Conservation (phyloP, 2,888 invertebrate genomes). For the Onchidella celtica region DNA sequence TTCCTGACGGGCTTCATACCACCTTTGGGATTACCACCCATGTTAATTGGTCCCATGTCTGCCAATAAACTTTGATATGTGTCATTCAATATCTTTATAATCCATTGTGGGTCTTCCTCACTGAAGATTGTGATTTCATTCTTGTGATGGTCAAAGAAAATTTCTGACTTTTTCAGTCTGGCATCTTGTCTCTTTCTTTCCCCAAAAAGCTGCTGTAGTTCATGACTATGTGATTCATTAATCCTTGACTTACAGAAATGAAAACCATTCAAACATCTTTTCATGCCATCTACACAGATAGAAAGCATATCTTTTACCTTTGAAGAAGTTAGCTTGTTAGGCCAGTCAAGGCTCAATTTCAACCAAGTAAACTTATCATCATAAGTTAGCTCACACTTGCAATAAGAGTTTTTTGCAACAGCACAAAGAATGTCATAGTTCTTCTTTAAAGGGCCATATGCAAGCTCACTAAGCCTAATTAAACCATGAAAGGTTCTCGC, state of each 20-base stretch:
- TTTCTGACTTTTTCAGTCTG: background rate
- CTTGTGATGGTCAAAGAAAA: conserved; percentile 8
- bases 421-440: background rate
- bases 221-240: background rate
- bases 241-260: background rate
- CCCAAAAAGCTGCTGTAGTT: conserved; percentile 11
- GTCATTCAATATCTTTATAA: background rate
- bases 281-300: background rate
- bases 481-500: no score
- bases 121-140: background rate
- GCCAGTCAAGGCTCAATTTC: background rate
- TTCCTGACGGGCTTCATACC: no score
- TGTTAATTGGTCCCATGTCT: no score
- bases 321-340: background rate
- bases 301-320: background rate
- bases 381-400: background rate
- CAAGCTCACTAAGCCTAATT: conserved; percentile 4
- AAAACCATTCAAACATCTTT: conserved; percentile 2
- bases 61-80: conserved; percentile 2
- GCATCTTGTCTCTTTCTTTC: background rate
- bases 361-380: background rate
- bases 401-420: background rate
- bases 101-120: background rate
- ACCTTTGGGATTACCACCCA: no score
- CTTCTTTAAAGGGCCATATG: background rate